Evolutionary conservation across 2,113 vertebrate genomes (phyloP).

Genomic region (Erpornis zantholeuca): DNA sequence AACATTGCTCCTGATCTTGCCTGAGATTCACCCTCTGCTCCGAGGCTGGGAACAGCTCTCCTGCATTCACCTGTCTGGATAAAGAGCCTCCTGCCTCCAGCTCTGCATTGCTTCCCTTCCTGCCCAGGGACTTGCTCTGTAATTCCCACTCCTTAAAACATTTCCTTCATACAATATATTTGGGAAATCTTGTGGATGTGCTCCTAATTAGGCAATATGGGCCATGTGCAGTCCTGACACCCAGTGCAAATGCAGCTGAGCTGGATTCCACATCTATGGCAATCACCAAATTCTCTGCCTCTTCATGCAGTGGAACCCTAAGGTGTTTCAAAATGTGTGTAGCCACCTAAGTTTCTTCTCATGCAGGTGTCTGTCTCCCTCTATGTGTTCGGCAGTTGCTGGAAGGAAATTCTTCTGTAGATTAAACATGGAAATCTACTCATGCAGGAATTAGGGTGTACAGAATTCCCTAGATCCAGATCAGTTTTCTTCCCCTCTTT

Average conservation of each 20-base stretch:
- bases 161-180: neutral
- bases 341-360: neutral
- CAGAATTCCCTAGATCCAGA: neutral
- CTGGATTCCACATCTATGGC: neutral
- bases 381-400: neutral
- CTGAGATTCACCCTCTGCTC: constrained; percentile 7
- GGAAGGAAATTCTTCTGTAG: neutral
- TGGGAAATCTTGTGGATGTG: neutral
- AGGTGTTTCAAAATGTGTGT: neutral
- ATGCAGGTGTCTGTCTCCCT: neutral
- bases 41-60: neutral
- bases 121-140: neutral
- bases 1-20: constrained; percentile 2
- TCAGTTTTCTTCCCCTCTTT: neutral
- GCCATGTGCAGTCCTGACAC: neutral
- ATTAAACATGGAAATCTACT: neutral
- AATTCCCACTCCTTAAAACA: neutral
- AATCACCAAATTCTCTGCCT: neutral
- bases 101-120: neutral
- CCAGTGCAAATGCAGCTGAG: neutral
- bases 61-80: neutral
- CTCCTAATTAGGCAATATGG: neutral
- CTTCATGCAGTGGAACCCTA: neutral
- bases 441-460: neutral
- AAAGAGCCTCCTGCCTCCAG: neutral